phyloP scores from a whole-genome alignment of 2,888 invertebrate genomes.

The Hesperia comma region DNA sequence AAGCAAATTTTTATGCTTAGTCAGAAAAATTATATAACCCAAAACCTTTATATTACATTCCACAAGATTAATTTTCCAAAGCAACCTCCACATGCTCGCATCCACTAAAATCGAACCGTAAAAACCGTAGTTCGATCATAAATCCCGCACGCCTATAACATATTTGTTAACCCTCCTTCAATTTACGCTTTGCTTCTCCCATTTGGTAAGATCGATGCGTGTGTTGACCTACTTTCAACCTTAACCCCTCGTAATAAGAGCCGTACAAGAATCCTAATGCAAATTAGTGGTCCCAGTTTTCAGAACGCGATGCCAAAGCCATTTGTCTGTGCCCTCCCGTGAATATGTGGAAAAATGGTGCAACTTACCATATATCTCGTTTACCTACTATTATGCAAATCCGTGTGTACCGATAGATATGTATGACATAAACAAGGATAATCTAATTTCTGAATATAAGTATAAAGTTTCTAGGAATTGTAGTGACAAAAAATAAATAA shows the following conservation, averaged over 20 bases:
- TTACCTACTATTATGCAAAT: conserved; percentile 72
- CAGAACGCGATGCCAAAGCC: conserved; percentile 61
- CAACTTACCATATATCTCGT: conserved; percentile 68
- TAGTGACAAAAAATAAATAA: no score
- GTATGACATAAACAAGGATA: not conserved
- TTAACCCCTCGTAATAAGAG: conserved; percentile 42
- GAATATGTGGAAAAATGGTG: conserved; percentile 72
- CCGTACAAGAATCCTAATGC: conserved; percentile 50
- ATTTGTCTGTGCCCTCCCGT: conserved; percentile 72
- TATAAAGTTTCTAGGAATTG: no score
- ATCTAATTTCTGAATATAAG: no score
- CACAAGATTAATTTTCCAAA: conserved; percentile 18
- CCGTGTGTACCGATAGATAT: conserved; percentile 41
- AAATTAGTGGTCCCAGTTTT: conserved; percentile 67
- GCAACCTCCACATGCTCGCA: conserved; percentile 1
- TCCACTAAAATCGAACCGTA: conserved; percentile 40
- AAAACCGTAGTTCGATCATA: conserved; percentile 55
- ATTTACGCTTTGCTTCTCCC: conserved; percentile 48
- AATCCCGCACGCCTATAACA: conserved; percentile 56
- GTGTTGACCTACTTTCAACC: conserved; percentile 42
- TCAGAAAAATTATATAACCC: not conserved
- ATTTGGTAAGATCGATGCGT: conserved; percentile 30
- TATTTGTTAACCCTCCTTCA: conserved; percentile 59
- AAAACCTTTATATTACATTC: conserved; percentile 1
- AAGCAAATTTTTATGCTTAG: not conserved